Conservation (phyloP, 2,888 invertebrate genomes). For the Terebella lapidaria region DNA sequence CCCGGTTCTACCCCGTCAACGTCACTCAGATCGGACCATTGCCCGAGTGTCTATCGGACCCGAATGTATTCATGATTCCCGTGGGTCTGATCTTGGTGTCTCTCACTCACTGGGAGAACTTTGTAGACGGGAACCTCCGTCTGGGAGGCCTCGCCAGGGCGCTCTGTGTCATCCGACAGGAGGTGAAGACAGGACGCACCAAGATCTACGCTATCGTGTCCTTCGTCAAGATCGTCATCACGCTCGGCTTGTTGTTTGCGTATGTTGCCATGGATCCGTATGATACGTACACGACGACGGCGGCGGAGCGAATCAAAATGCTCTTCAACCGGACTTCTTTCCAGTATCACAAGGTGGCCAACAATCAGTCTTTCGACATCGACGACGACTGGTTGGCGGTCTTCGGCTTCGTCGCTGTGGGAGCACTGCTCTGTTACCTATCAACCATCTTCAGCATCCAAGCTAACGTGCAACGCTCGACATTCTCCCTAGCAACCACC, state of each 20-base stretch:
- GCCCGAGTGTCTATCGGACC: neutral
- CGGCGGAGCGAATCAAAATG: neutral
- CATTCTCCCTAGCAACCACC: conserved; percentile 55
- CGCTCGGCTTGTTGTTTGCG: conserved; percentile 29
- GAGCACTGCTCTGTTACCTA: conserved; percentile 16
- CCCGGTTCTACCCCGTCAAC: too few species aligned
- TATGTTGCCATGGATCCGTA: conserved; percentile 3
- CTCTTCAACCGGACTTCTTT: neutral
- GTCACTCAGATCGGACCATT: neutral
- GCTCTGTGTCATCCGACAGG: conserved; percentile 29
- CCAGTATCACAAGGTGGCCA: neutral
- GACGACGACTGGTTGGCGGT: conserved; percentile 14
- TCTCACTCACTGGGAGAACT: conserved; percentile 82
- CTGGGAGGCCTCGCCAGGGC: neutral
- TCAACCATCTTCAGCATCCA: conserved; percentile 12
- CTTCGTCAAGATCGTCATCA: conserved; percentile 36
- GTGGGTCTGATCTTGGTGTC: conserved; percentile 67
- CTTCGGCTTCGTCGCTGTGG: conserved; percentile 2
- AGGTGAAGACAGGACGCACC: conserved; percentile 53
- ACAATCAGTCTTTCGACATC: neutral
- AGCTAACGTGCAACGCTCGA: conserved; percentile 20
- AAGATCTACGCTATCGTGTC: conserved; percentile 20
- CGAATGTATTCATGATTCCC: conserved; percentile 52
- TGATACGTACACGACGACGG: neutral
- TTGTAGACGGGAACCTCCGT: conserved; percentile 54